Base-by-base conservation (phyloP, 2,888 invertebrate genomes). In the Brachypalpus laphriformis region DNA sequence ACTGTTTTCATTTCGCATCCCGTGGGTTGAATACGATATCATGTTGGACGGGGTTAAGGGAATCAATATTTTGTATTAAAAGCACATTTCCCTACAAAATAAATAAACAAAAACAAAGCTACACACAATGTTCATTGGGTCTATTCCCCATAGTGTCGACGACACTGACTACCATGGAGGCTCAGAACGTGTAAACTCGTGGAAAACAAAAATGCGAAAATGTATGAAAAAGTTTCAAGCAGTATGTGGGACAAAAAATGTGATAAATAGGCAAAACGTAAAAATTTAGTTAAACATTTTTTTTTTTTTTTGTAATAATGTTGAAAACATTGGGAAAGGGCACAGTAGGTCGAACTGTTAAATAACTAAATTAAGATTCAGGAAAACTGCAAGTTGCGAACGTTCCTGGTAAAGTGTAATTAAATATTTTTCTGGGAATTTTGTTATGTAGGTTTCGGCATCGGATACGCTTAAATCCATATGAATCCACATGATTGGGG, bases 21-120 rank as follows among this genome's bases (percentile, higher is more conserved):
- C 71, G 77, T 78, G 77, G 77, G 77, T 18, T 78, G 70, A 71
- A 78, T 78, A 56, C 63, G 40, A 71, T 78, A 70, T 57, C 20
- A 37, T 22, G 16, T 45, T 45, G 40, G 40, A 77, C 25, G 25
- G 61, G 42, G 59, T 54, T 51, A 25, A 61, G 68, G 54, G 59
- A 77, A 77, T 77, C 77, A 77, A 70, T 77, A 70, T 31, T 20
- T 37, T 42, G 56, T 65, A 47, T 65, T 56, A 65, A 59, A 51
- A 61, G 31, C 47, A 54, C 45, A 66, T 74, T 56, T 74, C 42
- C 37, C 59, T 16, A 22, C 25, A 76, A 66, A 66, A 34, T 11
- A 9, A n/a, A 25, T 5, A 25, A 25, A 25, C 25, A 25, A n/a
- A n/a, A n/a, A n/a, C n/a, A n/a, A n/a, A n/a, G 49, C 57, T 47